Percentiles rank a stretch among this genome's conserved stretches.
phyloP scores from a whole-genome alignment of 37 sponge, comb jelly and placozoan genomes.

The Chondrosia reniformis region DNA sequence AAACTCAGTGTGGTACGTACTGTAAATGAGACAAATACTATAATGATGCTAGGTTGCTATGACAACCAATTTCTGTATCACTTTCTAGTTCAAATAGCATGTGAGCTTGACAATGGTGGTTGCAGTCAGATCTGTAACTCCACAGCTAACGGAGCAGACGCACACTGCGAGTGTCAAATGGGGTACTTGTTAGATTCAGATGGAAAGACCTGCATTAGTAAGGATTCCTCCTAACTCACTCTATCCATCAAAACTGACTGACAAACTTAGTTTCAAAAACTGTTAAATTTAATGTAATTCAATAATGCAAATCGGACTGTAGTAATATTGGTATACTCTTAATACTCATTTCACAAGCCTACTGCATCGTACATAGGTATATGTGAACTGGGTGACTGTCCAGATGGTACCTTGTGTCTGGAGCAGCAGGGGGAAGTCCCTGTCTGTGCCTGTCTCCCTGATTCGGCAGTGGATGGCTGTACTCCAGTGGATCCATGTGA shows the following conservation, averaged over 20 bases:
- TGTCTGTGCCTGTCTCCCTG: neutral
- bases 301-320: no score
- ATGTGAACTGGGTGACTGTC: neutral
- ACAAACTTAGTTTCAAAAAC: no score
- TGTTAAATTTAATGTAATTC: no score
- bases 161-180: slow-evolving; percentile 17
- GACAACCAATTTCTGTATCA: neutral
- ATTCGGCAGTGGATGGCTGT: neutral
- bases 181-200: slow-evolving; percentile 29
- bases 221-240: neutral
- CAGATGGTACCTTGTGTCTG: neutral
- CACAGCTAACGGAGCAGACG: neutral
- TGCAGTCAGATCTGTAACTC: slow-evolving; percentile 21
- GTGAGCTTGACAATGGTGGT: slow-evolving; percentile 17
- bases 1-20: no score
- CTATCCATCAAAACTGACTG: neutral
- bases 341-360: no score
- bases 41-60: neutral
- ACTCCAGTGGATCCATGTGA: neutral
- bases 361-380: neutral
- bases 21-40: no score
- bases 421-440: neutral
- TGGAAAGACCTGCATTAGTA: slow-evolving; percentile 21
- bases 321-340: no score
- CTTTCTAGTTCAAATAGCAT: neutral